phyloP scores from a whole-genome alignment of 1,140 invertebrate species.

The Oryctes rhinoceros region DNA sequence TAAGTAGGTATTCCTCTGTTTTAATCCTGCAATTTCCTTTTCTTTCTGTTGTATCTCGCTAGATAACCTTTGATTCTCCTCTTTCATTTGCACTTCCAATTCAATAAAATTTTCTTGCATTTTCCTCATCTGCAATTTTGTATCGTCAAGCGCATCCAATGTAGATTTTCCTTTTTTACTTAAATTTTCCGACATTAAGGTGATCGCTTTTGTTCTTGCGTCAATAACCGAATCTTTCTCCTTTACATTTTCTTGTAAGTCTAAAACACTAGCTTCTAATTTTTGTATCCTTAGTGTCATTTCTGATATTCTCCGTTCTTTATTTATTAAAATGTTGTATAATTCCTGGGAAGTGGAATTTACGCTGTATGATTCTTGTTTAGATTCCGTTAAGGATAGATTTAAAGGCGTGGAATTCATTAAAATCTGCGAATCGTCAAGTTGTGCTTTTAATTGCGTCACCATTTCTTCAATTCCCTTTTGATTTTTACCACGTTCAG shows the following conservation, averaged over 20 bases:
- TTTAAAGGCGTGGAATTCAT: constrained; percentile 57
- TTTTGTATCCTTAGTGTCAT: constrained; percentile 67
- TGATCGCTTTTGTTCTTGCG: constrained; percentile 81
- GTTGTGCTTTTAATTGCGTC: constrained; percentile 60
- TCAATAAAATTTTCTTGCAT: constrained; percentile 81
- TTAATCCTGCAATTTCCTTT: constrained; percentile 64
- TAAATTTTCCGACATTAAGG: constrained; percentile 79
- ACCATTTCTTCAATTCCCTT: constrained; percentile 63
- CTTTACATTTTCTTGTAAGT: constrained; percentile 80
- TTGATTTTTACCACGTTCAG: constrained; percentile 60
- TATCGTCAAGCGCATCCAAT: constrained; percentile 77
- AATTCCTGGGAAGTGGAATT: constrained; percentile 56
- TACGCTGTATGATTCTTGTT: constrained; percentile 55
- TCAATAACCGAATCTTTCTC: constrained; percentile 89
- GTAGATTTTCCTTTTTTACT: constrained; percentile 77
- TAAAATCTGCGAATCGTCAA: constrained; percentile 60
- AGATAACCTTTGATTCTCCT: constrained; percentile 70
- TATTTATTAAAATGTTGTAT: constrained; percentile 60
- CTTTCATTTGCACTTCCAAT: constrained; percentile 75
- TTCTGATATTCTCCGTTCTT: constrained; percentile 63
- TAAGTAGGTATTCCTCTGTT: constrained; percentile 64
- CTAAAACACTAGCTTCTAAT: constrained; percentile 72
- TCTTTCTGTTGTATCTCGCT: constrained; percentile 67
- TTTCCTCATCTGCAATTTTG: constrained; percentile 79
- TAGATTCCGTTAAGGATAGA: constrained; percentile 57